These are phyloP conservation scores for Enchytraeus crypticus DNA, from an alignment of 2,888 invertebrate genomes.

Conservation along the genomic window DNA sequence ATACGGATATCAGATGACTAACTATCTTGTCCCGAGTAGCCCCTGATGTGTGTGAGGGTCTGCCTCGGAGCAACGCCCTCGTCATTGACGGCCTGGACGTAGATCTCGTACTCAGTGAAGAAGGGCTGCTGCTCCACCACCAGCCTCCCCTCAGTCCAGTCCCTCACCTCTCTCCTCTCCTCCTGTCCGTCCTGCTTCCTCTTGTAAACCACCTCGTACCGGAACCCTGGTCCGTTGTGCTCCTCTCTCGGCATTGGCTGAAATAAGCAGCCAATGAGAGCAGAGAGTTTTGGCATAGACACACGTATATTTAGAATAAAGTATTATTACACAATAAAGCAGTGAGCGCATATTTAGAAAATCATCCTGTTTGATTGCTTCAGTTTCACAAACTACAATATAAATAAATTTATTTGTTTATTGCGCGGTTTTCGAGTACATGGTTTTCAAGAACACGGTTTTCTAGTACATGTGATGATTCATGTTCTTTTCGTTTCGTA, in stretches of 20 bases:
- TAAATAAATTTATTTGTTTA: too few species aligned
- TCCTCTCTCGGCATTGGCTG: constrained; percentile 88
- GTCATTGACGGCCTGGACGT: constrained; percentile 81
- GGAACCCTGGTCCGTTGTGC: constrained; percentile 87
- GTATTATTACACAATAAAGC: too few species aligned
- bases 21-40: constrained; percentile 75
- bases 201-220: constrained; percentile 79
- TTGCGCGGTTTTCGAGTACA: too few species aligned
- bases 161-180: constrained; percentile 53
- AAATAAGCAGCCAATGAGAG: too few species aligned
- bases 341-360: too few species aligned
- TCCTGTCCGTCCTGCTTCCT: constrained; percentile 53
- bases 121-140: constrained; percentile 67
- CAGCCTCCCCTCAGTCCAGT: constrained; percentile 66
- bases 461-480: too few species aligned
- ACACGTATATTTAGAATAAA: too few species aligned
- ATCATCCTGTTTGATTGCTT: too few species aligned
- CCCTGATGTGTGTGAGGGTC: constrained; percentile 59
- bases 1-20: background rate
- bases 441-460: too few species aligned
- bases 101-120: constrained; percentile 78
- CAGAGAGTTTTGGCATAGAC: too few species aligned
- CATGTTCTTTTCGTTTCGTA: too few species aligned
- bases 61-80: constrained; percentile 70
- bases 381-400: too few species aligned